Percentiles rank a stretch among this genome's conserved stretches.
Conservation (phyloP, 1,140 invertebrate genomes). For the Oncopeltus fasciatus region DNA sequence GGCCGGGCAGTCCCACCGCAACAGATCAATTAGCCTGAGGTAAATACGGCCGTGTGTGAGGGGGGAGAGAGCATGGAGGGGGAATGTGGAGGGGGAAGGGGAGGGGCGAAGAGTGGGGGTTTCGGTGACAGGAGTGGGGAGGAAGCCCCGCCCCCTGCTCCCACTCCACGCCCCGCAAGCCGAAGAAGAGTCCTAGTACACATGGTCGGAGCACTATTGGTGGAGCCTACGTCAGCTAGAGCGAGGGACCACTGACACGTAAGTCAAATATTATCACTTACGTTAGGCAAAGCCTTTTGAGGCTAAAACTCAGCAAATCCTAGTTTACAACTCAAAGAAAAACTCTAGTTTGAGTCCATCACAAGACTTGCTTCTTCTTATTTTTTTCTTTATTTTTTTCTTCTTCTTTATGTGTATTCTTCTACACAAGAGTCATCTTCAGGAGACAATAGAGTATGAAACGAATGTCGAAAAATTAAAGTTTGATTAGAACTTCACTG, state of each 20-base stretch:
- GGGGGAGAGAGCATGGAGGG: no score
- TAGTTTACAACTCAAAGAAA: no score
- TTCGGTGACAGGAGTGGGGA: not conserved
- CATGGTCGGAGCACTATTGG: constrained; percentile 8
- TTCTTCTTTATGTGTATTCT: no score
- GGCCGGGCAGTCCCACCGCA: not conserved
- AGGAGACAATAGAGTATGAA: no score
- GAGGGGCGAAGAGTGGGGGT: not conserved
- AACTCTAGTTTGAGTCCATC: no score
- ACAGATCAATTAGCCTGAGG: constrained; percentile 3
- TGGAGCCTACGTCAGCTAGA: not conserved
- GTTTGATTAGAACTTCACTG: no score
- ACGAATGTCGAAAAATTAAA: no score
- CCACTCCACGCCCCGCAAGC: not conserved
- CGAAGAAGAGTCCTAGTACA: constrained; percentile 1
- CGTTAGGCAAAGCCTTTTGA: no score
- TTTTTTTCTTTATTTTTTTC: no score
- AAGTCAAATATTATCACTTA: not conserved
- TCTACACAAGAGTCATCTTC: no score
- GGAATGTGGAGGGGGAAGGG: not conserved
- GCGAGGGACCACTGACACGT: not conserved
- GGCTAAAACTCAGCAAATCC: no score
- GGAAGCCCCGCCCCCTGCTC: not conserved
- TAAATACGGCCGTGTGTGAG: not conserved
- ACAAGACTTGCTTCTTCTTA: no score